Conservation (phyloP, 1,140 invertebrate genomes). For the Mylabris phalerata region DNA sequence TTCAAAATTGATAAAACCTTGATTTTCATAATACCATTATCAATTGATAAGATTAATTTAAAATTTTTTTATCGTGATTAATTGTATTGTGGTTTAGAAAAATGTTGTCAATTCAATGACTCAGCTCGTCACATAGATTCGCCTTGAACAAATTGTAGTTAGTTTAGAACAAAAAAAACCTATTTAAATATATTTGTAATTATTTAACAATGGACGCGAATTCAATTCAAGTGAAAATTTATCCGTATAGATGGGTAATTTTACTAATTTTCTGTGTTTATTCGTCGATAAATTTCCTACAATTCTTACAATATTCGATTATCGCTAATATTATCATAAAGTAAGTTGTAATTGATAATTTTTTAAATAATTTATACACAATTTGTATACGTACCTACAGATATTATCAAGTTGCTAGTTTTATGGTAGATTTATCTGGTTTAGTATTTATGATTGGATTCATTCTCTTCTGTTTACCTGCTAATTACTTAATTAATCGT, state of each 20-base stretch:
- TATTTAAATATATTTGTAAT: no score
- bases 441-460: constrained; percentile 30
- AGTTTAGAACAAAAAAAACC: no score
- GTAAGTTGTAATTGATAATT: constrained; percentile 15
- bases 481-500: constrained; percentile 31
- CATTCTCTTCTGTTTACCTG: constrained; percentile 29
- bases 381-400: constrained; percentile 18
- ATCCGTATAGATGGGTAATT: constrained; percentile 32
- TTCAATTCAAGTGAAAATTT: constrained; percentile 15
- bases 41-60: no score
- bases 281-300: constrained; percentile 25
- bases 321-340: constrained; percentile 26
- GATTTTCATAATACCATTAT: no score
- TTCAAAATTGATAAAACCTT: no score
- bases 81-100: no score
- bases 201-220: no score
- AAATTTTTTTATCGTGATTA: no score
- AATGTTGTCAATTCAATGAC: no score
- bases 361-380: no score
- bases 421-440: constrained; percentile 22
- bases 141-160: no score
- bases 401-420: constrained; percentile 27
- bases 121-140: no score
- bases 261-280: constrained; percentile 26
- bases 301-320: constrained; percentile 32